Evolutionary conservation across 2,888 invertebrate species (phyloP).

Genomic region (Agriotes lineatus): DNA sequence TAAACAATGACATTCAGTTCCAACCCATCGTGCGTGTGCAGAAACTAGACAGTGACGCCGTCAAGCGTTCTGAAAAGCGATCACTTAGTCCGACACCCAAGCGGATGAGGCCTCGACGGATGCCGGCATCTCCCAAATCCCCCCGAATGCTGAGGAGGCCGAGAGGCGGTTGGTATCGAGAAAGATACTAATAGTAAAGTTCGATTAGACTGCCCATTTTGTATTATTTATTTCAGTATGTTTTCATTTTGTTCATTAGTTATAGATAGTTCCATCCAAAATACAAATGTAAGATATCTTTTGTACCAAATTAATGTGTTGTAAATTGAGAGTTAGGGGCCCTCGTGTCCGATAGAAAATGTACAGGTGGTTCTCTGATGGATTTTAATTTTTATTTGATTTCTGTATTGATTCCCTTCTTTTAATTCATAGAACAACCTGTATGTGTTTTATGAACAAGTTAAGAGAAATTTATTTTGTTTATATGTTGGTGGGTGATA

Average conservation of each 20-base stretch:
- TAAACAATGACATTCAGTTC: slow-evolving; percentile 65
- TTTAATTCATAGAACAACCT: slow-evolving; percentile 8
- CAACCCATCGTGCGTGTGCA: slow-evolving; percentile 78
- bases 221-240: slow-evolving; percentile 39
- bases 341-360: not conserved
- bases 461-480: slow-evolving; percentile 9
- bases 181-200: slow-evolving; percentile 57
- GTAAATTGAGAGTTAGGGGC: slow-evolving; percentile 4
- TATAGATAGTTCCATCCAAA: slow-evolving; percentile 42
- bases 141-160: slow-evolving; percentile 63
- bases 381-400: slow-evolving; percentile 13
- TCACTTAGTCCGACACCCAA: slow-evolving; percentile 52
- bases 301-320: slow-evolving; percentile 41
- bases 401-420: not conserved
- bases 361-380: slow-evolving; percentile 8
- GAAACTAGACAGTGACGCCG: slow-evolving; percentile 69
- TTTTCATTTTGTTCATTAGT: slow-evolving; percentile 30
- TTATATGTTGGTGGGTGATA: not conserved
- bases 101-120: slow-evolving; percentile 49
- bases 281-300: slow-evolving; percentile 43
- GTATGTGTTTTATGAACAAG: slow-evolving; percentile 9
- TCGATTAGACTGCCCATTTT: slow-evolving; percentile 39
- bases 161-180: slow-evolving; percentile 64
- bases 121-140: slow-evolving; percentile 61
- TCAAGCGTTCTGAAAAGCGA: slow-evolving; percentile 47